phyloP scores from a whole-genome alignment of 2,888 invertebrate genomes.

The Trachelus iudaicus region DNA sequence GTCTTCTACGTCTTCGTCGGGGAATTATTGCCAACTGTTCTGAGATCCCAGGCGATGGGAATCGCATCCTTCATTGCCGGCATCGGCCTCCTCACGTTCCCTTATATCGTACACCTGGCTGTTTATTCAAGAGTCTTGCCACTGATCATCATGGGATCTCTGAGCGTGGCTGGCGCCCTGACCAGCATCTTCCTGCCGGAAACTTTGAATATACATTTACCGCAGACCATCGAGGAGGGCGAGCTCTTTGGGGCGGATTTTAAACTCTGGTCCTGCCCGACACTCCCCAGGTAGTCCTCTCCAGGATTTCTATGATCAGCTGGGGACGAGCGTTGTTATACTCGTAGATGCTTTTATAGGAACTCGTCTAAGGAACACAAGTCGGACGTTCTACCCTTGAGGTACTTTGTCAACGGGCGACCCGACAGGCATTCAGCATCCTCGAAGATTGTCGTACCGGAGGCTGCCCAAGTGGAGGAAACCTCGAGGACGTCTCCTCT shows the following conservation, averaged over 20 bases:
- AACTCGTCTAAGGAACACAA: slow-evolving; percentile 21
- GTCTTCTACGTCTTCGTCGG: slow-evolving; percentile 78
- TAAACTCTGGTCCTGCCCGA: slow-evolving; percentile 70
- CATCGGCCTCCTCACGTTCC: slow-evolving; percentile 72
- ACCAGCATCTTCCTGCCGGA: slow-evolving; percentile 73
- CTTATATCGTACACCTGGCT: slow-evolving; percentile 74
- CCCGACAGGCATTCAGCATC: slow-evolving; percentile 51
- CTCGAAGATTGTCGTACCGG: slow-evolving; percentile 28
- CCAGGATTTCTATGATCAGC: background rate
- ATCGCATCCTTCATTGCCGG: slow-evolving; percentile 75
- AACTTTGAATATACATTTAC: slow-evolving; percentile 73
- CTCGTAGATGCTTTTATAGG: background rate
- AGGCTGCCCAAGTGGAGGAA: slow-evolving; percentile 13
- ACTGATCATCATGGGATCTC: slow-evolving; percentile 71
- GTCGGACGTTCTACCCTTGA: slow-evolving; percentile 52
- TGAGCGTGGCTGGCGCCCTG: slow-evolving; percentile 70
- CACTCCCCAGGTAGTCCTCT: slow-evolving; percentile 47
- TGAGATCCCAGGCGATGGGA: slow-evolving; percentile 76
- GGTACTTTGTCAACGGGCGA: slow-evolving; percentile 57
- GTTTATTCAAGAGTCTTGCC: slow-evolving; percentile 72
- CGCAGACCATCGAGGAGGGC: slow-evolving; percentile 74
- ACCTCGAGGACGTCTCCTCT: slow-evolving; percentile 20
- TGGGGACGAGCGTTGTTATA: background rate
- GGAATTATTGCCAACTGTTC: slow-evolving; percentile 75
- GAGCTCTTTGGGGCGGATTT: slow-evolving; percentile 72